Evolutionary conservation across 2,113 vertebrate species (phyloP), one percentile per base, ranked within the genome.

Genomic region (Bufo gargarizans): DNA sequence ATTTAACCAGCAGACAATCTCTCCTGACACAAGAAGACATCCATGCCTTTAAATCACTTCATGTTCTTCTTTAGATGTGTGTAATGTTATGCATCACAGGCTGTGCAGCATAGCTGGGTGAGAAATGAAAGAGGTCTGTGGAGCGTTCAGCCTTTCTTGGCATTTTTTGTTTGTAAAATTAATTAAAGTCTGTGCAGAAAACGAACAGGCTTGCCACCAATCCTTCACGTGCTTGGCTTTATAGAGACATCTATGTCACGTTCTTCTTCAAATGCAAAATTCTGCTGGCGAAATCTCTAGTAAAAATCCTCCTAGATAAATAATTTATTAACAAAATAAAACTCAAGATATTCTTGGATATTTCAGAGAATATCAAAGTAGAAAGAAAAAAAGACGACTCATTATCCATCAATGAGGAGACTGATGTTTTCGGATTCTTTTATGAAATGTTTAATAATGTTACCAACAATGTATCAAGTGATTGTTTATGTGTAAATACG

Each of bases 21-120:
- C 50, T 67, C 19, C 85, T 87, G 86, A 79, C 77, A 86, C 76
- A 79, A 86, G 78, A 79, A 86, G 85, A 78, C 85, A 71, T 80
- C 86, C 86, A 87, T 87, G 76, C 86, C 80, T 87, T 81, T 87
- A 87, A 87, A 87, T 79, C 49, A 80, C 77, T 87, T 87, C 47
- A 80, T 82, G 78, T 88, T 88, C 87, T 83, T 82, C 80, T 63
- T 33, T 53, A 47, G 77, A 88, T 82, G 67, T 87, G 86, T 59
- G 82, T 63, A 88, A 83, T 88, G 65, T 83, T 88, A 82, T 88
- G 79, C 79, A 82, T 88, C 69, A 88, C 83, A 88, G 69, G 19
- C 33, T 88, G 63, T 82, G 79, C 79, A 76, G 86, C 86, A 88
- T 58, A 76, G 86, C 67, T 63, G 69, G 20, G 33, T 81, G 53